Evolutionary conservation across 1,140 invertebrate species (phyloP).

Genomic region (Aphelinus certus): DNA sequence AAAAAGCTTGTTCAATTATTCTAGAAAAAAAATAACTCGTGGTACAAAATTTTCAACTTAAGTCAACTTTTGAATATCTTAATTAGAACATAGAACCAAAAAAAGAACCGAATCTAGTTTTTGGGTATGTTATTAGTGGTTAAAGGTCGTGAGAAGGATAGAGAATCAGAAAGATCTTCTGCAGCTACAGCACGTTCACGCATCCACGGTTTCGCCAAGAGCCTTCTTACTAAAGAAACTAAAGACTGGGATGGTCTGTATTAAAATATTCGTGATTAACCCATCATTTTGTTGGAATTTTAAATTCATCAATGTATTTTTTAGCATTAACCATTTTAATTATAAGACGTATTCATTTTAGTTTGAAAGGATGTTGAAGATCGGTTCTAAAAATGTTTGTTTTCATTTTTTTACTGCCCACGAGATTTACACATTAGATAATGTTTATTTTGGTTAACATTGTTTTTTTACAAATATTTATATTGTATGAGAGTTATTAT

Average conservation of each 20-base stretch:
- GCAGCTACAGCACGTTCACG: slow-evolving; percentile 67
- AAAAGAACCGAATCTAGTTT: slow-evolving; percentile 54
- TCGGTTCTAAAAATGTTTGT: background rate
- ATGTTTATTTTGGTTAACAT: background rate
- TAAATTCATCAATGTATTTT: slow-evolving; percentile 6
- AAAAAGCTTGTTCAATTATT: slow-evolving; percentile 5
- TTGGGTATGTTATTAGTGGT: slow-evolving; percentile 62
- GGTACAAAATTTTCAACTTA: background rate
- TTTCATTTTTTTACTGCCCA: background rate
- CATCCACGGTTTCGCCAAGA: slow-evolving; percentile 69
- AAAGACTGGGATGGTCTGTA: slow-evolving; percentile 66
- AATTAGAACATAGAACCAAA: slow-evolving; percentile 38
- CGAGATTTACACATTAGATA: too few species aligned
- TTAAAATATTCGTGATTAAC: slow-evolving; percentile 41
- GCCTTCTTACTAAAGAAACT: slow-evolving; percentile 65
- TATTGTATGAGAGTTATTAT: too few species aligned
- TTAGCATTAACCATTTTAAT: slow-evolving; percentile 3
- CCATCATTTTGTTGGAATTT: too few species aligned
- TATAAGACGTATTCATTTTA: background rate
- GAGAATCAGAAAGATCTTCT: slow-evolving; percentile 63
- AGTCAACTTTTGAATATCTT: background rate
- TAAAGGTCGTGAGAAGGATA: slow-evolving; percentile 64
- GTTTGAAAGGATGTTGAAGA: background rate
- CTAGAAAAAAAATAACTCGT: background rate
- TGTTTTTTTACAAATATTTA: background rate